Evolutionary conservation across 2,888 invertebrate species (phyloP).

Genomic region (Eupithecia exiguata): DNA sequence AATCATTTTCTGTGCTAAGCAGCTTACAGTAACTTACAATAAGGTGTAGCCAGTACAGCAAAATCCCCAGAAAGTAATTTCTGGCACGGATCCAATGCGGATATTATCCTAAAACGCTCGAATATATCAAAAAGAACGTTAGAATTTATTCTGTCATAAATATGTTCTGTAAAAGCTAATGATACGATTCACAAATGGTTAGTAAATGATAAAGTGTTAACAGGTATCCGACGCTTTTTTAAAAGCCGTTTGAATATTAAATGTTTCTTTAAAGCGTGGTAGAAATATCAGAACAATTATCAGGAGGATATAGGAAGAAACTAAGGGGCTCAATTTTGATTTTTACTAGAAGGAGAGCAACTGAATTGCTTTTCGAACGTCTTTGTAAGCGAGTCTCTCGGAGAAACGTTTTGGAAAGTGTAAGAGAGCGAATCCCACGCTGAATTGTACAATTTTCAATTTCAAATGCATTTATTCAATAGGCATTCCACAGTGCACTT

Average conservation of each 20-base stretch:
- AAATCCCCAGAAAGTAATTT: constrained; percentile 23
- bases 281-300: neutral
- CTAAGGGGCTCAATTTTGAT: neutral
- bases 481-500: too few species aligned
- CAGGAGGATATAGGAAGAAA: neutral
- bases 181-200: constrained; percentile 13
- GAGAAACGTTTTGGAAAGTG: neutral
- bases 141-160: constrained; percentile 23
- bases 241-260: neutral
- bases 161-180: constrained; percentile 15
- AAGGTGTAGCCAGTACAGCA: neutral
- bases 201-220: constrained; percentile 19
- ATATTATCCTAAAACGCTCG: constrained; percentile 22
- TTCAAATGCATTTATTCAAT: too few species aligned
- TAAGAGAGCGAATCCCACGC: neutral
- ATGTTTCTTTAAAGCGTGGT: neutral
- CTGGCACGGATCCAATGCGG: constrained; percentile 30
- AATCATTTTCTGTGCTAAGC: neutral
- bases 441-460: too few species aligned
- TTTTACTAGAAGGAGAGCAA: neutral
- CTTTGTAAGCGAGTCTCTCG: neutral
- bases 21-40: neutral
- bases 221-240: constrained; percentile 5
- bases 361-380: neutral
- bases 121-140: constrained; percentile 25